Conservation (phyloP, 2,888 invertebrate genomes). For the Aphelenchoides bicaudatus region DNA sequence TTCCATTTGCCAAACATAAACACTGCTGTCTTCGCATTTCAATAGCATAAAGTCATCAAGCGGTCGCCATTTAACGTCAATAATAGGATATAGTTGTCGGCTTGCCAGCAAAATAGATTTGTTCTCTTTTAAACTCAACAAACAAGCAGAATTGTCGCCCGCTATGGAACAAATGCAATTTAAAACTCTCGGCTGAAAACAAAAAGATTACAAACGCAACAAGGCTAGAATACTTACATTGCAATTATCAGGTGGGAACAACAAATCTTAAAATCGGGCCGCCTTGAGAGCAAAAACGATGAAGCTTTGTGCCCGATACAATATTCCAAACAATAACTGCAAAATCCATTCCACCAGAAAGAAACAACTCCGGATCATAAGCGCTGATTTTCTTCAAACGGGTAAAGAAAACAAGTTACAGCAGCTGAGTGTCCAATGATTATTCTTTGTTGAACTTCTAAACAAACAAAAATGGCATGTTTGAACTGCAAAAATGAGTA, state of each 20-base stretch:
- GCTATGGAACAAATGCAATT: constrained; percentile 94
- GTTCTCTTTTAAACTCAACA: constrained; percentile 83
- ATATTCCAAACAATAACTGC: constrained; percentile 69
- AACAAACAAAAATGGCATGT: background rate
- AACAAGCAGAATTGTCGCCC: constrained; percentile 91
- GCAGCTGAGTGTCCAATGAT: constrained; percentile 82
- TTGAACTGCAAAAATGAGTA: constrained; percentile 5
- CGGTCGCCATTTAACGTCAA: constrained; percentile 68
- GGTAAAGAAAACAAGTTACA: constrained; percentile 90
- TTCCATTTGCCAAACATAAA: constrained; percentile 99
- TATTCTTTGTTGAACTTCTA: constrained; percentile 37
- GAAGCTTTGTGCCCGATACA: constrained; percentile 71
- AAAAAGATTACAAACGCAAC: constrained; percentile 11
- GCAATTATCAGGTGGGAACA: constrained; percentile 82
- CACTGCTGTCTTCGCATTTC: constrained; percentile 92
- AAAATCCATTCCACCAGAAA: constrained; percentile 86
- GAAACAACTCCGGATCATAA: constrained; percentile 62
- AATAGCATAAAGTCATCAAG: constrained; percentile 96
- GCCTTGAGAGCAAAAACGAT: constrained; percentile 94
- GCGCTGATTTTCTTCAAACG: constrained; percentile 78
- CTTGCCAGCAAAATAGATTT: constrained; percentile 90
- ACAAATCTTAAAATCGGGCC: constrained; percentile 90
- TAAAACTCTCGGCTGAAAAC: constrained; percentile 76
- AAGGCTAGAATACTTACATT: constrained; percentile 62
- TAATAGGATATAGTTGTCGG: constrained; percentile 89